phyloP scores from a whole-genome alignment of 2,113 vertebrate genomes.

The Mesoclemmys tuberculata region DNA sequence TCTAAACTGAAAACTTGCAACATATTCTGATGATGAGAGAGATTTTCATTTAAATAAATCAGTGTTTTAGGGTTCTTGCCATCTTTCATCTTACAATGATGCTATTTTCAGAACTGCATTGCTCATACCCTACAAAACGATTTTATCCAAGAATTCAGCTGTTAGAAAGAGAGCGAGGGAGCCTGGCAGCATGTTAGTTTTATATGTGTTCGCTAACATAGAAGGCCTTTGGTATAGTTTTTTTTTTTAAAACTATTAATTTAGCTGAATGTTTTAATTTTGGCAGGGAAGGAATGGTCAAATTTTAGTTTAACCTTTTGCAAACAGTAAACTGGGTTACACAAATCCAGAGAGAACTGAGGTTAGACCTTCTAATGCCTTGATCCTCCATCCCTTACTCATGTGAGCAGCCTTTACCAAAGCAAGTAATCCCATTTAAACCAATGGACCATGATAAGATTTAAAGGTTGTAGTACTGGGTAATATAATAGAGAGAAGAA shows the following conservation, averaged over 20 bases:
- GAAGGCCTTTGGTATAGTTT: conserved; percentile 26
- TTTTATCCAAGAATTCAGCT: conserved; percentile 71
- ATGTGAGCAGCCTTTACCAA: background rate
- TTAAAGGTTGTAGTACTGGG: background rate
- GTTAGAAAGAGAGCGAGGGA: conserved; percentile 58
- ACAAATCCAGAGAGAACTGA: background rate
- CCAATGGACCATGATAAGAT: background rate
- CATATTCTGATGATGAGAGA: background rate
- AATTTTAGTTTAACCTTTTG: conserved; percentile 26
- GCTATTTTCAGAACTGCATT: conserved; percentile 71
- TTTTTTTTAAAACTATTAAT: conserved; percentile 63
- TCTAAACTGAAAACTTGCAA: background rate
- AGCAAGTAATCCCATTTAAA: background rate
- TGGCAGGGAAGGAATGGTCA: background rate
- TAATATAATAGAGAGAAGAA: background rate
- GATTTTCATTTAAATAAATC: conserved; percentile 59
- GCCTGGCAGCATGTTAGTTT: conserved; percentile 41
- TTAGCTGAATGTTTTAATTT: conserved; percentile 46
- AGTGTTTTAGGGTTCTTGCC: conserved; percentile 50
- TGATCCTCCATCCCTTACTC: background rate
- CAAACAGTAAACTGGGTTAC: background rate
- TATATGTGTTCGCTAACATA: conserved; percentile 68
- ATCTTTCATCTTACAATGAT: conserved; percentile 68
- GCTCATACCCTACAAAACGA: conserved; percentile 68
- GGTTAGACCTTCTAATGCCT: background rate